These are phyloP conservation scores for Amphiprion clarkii DNA, from an alignment of 2,797 vertebrate genomes.

Conservation along the genomic window DNA sequence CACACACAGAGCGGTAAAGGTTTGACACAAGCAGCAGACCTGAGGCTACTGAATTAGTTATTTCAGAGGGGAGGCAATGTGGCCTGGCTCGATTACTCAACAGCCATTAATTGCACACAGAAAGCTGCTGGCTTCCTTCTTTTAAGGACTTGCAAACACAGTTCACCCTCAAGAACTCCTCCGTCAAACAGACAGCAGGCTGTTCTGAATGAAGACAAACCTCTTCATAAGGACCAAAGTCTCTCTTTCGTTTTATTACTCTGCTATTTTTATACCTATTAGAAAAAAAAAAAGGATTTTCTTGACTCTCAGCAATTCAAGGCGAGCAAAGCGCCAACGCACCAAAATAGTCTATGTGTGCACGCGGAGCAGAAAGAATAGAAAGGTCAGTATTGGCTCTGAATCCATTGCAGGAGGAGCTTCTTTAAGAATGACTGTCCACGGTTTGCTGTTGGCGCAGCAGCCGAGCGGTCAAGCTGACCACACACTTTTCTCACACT, in stretches of 20 bases:
- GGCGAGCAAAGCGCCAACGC: not conserved
- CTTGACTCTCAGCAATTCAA: not conserved
- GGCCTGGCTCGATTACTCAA: constrained; percentile 80
- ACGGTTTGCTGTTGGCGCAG: constrained; percentile 55
- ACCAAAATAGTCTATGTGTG: constrained; percentile 23
- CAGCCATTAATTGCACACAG: constrained; percentile 77
- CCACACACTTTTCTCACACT: constrained; percentile 62
- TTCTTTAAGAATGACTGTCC: constrained; percentile 45
- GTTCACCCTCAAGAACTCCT: constrained; percentile 66
- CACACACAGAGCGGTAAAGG: constrained; percentile 75
- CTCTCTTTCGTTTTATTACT: not conserved
- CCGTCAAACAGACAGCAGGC: constrained; percentile 52
- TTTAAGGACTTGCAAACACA: constrained; percentile 59
- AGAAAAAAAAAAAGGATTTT: not conserved
- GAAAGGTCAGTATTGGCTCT: constrained; percentile 54
- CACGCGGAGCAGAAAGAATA: constrained; percentile 43
- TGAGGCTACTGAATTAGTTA: constrained; percentile 75
- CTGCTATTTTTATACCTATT: constrained; percentile 24
- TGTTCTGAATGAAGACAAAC: constrained; percentile 19
- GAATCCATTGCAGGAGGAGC: constrained; percentile 12
- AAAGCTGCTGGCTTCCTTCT: constrained; percentile 45
- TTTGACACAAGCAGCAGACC: constrained; percentile 79
- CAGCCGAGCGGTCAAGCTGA: constrained; percentile 55
- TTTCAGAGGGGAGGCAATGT: constrained; percentile 80
- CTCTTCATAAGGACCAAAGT: constrained; percentile 15